phyloP scores from a whole-genome alignment of 1,140 invertebrate species.

The Tetramorium alpestre region DNA sequence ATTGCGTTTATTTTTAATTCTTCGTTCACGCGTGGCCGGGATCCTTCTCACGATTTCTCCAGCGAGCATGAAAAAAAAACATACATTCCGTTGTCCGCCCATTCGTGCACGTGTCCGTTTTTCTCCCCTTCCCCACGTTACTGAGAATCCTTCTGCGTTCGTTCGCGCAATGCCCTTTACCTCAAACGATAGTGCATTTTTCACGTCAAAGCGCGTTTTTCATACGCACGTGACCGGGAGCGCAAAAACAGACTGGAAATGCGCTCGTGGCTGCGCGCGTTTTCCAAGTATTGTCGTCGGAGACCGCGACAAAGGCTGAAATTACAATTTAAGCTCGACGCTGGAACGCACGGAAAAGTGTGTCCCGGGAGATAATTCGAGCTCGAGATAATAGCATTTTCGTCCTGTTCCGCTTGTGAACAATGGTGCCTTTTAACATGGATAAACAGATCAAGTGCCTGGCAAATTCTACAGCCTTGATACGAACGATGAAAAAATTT shows the following conservation, averaged over 20 bases:
- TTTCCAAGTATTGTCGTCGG: slow-evolving; percentile 44
- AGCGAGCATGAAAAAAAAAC: slow-evolving; percentile 18
- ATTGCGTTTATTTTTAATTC: neutral
- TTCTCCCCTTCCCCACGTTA: neutral
- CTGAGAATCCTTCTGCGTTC: slow-evolving; percentile 17
- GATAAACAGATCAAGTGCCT: slow-evolving; percentile 27
- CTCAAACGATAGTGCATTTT: slow-evolving; percentile 57
- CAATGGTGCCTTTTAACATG: neutral
- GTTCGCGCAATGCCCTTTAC: slow-evolving; percentile 24
- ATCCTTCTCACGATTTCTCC: slow-evolving; percentile 31
- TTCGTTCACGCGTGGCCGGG: neutral
- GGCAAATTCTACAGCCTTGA: neutral
- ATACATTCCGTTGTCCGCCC: slow-evolving; percentile 1
- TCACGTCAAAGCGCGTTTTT: slow-evolving; percentile 61
- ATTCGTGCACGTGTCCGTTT: neutral
- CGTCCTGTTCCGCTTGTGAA: slow-evolving; percentile 14
- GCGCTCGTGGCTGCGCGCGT: slow-evolving; percentile 26
- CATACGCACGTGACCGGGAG: slow-evolving; percentile 50
- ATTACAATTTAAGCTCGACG: slow-evolving; percentile 54
- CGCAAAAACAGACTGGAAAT: slow-evolving; percentile 53
- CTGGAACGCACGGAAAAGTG: slow-evolving; percentile 46
- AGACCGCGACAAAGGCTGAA: slow-evolving; percentile 59
- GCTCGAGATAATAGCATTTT: slow-evolving; percentile 49
- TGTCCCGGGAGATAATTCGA: slow-evolving; percentile 43
- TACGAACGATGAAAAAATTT: neutral